These are phyloP conservation scores for Cryptomyrus ogoouensis DNA, from an alignment of 2,113 vertebrate genomes.

Conservation along the genomic window DNA sequence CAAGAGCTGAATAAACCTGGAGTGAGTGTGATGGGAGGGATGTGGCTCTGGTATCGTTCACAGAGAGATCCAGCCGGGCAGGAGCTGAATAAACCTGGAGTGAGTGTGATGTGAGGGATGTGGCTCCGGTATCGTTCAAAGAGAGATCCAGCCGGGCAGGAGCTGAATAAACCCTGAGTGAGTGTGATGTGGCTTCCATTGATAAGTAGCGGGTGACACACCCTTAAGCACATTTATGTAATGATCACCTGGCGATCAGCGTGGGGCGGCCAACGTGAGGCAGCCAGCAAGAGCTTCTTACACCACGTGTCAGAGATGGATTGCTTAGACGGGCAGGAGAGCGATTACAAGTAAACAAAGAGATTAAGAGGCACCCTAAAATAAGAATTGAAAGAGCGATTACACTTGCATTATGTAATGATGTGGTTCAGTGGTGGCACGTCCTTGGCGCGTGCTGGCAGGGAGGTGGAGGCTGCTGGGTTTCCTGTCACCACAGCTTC, in stretches of 20 bases:
- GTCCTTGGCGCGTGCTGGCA: background rate
- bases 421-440: conserved; percentile 25
- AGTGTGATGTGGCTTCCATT: background rate
- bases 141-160: background rate
- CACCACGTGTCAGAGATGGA: conserved; percentile 39
- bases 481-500: background rate
- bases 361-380: conserved; percentile 53
- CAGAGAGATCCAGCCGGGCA: background rate
- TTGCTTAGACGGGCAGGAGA: conserved; percentile 57
- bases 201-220: conserved; percentile 2
- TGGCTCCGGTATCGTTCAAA: background rate
- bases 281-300: conserved; percentile 17
- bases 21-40: background rate
- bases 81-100: background rate
- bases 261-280: conserved; percentile 21
- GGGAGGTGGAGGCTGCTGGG: background rate
- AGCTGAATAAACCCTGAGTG: background rate
- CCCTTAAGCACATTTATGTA: conserved; percentile 43
- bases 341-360: conserved; percentile 53
- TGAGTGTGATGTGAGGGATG: background rate
- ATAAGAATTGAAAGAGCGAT: conserved; percentile 57
- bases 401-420: conserved; percentile 45
- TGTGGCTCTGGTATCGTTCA: background rate
- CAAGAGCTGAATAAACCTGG: background rate
- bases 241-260: conserved; percentile 36